These are phyloP conservation scores for Eupelmus urozonus DNA, from an alignment of 2,888 invertebrate species.

Conservation along the genomic window DNA sequence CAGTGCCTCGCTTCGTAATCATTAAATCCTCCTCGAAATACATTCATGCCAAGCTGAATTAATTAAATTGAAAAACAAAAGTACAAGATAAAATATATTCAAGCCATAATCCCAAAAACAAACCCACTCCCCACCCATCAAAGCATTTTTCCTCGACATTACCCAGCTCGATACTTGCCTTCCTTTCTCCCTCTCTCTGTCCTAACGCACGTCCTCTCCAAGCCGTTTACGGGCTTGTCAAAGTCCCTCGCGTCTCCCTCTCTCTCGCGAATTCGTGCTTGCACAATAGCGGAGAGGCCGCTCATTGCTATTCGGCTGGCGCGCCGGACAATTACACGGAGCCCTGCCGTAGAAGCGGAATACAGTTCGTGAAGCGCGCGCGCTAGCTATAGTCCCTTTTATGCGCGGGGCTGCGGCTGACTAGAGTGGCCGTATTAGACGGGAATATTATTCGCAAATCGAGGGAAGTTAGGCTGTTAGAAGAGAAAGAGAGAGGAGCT, in stretches of 20 bases:
- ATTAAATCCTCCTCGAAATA: too few relatives aligned
- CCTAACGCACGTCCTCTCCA: conserved; percentile 11
- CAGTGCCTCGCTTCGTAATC: too few relatives aligned
- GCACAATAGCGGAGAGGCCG: conserved; percentile 15
- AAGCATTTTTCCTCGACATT: too few relatives aligned
- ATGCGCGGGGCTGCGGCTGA: background rate
- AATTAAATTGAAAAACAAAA: too few relatives aligned
- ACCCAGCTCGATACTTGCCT: background rate
- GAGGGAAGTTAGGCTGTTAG: background rate
- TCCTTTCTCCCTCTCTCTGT: conserved; percentile 14
- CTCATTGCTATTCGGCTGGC: conserved; percentile 66
- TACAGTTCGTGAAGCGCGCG: conserved; percentile 1
- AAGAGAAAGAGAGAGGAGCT: too few relatives aligned
- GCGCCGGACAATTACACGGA: conserved; percentile 67
- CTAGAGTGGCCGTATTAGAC: background rate
- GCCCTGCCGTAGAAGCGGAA: conserved; percentile 58
- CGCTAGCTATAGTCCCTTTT: conserved; percentile 1
- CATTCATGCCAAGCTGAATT: too few relatives aligned
- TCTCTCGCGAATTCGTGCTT: conserved; percentile 21
- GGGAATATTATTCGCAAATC: conserved; percentile 30
- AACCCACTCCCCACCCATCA: too few relatives aligned
- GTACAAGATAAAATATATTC: too few relatives aligned
- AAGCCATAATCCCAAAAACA: too few relatives aligned
- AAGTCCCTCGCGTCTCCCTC: conserved; percentile 31
- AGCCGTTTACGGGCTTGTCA: conserved; percentile 40